Evolutionary conservation across 1,140 invertebrate genomes (phyloP).

Genomic region (Carposina sasakii): DNA sequence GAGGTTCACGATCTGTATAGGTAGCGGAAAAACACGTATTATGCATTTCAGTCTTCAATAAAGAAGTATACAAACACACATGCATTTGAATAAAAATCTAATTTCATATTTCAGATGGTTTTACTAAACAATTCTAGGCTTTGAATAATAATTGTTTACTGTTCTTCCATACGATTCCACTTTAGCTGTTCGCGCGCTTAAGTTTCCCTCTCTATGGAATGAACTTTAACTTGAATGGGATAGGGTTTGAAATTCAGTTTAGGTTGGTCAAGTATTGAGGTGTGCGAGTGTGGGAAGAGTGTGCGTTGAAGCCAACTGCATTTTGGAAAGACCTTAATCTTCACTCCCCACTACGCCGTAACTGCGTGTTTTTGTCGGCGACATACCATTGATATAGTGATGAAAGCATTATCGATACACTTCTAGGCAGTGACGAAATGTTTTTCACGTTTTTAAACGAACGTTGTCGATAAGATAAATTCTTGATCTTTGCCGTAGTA

Average conservation of each 20-base stretch:
- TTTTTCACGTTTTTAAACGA: no score
- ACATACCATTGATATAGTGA: conserved; percentile 58
- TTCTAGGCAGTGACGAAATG: no score
- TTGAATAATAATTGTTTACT: conserved; percentile 59
- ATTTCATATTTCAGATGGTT: background rate
- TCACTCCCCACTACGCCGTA: conserved; percentile 45
- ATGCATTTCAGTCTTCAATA: no score
- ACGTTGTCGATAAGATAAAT: no score
- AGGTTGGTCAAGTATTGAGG: no score
- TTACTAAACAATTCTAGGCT: background rate
- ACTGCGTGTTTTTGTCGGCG: conserved; percentile 62
- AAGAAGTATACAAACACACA: background rate
- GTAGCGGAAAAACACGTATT: no score
- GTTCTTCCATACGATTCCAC: conserved; percentile 48
- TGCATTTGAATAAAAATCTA: background rate
- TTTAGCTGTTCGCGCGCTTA: conserved; percentile 46
- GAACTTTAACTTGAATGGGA: conserved; percentile 17
- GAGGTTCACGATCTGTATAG: no score
- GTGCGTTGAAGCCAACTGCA: conserved; percentile 59
- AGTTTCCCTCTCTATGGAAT: conserved; percentile 34
- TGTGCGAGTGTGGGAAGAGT: conserved; percentile 50
- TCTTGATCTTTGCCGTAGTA: no score
- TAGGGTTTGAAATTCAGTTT: conserved; percentile 26
- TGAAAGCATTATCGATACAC: conserved; percentile 43
- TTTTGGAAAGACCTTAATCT: conserved; percentile 63